These are phyloP conservation scores for Euphonia xanthogaster DNA, from an alignment of 2,797 vertebrate genomes.

Conservation along the genomic window DNA sequence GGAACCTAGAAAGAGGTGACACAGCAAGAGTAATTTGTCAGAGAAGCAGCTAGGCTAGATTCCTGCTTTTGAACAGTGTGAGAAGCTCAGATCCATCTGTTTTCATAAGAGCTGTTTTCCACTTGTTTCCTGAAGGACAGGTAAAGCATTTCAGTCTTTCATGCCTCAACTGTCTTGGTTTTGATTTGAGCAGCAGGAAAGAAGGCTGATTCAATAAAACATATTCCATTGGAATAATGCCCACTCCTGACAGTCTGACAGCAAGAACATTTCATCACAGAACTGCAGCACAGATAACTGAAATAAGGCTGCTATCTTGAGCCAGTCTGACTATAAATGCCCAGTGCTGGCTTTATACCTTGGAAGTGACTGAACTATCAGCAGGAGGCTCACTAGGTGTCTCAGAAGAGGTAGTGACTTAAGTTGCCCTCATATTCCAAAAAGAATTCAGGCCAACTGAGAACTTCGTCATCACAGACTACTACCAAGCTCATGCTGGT, in stretches of 20 bases:
- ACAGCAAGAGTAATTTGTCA: neutral
- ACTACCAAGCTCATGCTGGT: conserved; percentile 25
- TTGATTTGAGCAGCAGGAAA: neutral
- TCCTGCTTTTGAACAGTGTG: neutral
- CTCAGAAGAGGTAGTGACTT: conserved; percentile 98
- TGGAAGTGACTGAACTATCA: neutral
- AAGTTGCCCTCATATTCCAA: conserved; percentile 74
- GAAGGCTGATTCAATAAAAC: neutral
- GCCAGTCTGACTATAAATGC: neutral
- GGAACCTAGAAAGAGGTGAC: conserved; percentile 81
- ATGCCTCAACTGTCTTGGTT: neutral
- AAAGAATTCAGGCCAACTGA: conserved; percentile 72
- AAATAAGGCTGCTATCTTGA: neutral
- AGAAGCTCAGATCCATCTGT: neutral
- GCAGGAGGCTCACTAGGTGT: conserved; percentile 58
- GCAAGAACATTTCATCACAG: neutral
- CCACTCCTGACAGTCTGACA: neutral
- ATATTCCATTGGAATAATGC: neutral
- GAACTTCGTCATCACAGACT: conserved; percentile 73
- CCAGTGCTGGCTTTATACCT: neutral
- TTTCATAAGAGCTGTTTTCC: neutral
- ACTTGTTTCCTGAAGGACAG: neutral
- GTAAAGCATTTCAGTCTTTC: neutral
- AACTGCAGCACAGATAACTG: neutral
- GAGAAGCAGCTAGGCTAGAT: neutral